Evolutionary conservation across 1,140 invertebrate genomes (phyloP).

Genomic region (Dysdera silvatica): DNA sequence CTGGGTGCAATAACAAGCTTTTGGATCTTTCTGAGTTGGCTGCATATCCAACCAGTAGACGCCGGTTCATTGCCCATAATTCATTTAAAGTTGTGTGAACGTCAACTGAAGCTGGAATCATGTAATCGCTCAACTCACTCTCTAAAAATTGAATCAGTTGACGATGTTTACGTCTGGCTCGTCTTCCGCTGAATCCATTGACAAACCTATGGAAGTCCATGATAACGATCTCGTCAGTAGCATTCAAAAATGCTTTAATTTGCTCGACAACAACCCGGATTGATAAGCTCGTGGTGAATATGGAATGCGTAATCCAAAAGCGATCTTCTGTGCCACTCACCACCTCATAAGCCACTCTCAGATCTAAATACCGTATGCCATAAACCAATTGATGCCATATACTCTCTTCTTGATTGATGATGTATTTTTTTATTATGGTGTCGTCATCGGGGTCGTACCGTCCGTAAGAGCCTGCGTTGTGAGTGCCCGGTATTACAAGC

Average conservation of each 20-base stretch:
- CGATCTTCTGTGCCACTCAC: constrained; percentile 8
- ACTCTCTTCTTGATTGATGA: constrained; percentile 35
- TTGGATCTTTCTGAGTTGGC: constrained; percentile 28
- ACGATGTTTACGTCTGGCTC: constrained; percentile 42
- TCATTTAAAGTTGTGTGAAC: constrained; percentile 42
- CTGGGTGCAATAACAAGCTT: constrained; percentile 41
- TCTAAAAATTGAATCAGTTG: constrained; percentile 47
- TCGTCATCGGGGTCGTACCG: constrained; percentile 47
- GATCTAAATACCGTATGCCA: constrained; percentile 37
- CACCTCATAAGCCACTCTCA: constrained; percentile 32
- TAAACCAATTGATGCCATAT: constrained; percentile 37
- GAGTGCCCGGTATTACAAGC: constrained; percentile 59
- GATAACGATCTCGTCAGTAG: constrained; percentile 54
- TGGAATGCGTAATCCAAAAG: constrained; percentile 42
- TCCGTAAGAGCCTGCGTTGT: constrained; percentile 58
- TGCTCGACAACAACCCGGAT: constrained; percentile 31
- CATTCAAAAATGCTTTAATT: constrained; percentile 39
- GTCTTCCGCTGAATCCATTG: constrained; percentile 14
- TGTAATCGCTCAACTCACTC: constrained; percentile 46
- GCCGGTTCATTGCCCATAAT: constrained; percentile 48
- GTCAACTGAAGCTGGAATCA: constrained; percentile 41
- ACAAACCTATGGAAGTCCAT: constrained; percentile 61
- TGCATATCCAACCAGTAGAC: constrained; percentile 53
- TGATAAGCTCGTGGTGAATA: constrained; percentile 30
- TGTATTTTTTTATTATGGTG: constrained; percentile 47